Evolutionary conservation across 1,140 invertebrate species (phyloP).

Genomic region (Diorhabda carinulata): DNA sequence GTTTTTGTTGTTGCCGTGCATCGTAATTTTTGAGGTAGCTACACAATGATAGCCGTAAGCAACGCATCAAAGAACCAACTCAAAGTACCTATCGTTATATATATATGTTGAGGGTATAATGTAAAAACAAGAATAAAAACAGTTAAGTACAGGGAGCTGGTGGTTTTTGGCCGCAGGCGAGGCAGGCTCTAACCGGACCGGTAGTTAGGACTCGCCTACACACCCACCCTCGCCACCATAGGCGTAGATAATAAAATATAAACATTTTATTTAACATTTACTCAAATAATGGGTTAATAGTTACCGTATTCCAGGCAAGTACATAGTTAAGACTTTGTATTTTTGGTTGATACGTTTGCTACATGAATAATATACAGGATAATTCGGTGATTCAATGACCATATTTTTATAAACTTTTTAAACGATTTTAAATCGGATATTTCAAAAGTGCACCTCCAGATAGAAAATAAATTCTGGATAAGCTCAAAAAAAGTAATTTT

Average conservation of each 20-base stretch:
- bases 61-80: conserved; percentile 22
- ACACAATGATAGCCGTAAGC: conserved; percentile 20
- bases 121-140: conserved; percentile 7
- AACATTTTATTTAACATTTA: no score
- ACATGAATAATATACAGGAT: no score
- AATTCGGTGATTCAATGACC: no score
- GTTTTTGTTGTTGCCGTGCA: conserved; percentile 19
- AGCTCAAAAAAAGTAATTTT: no score
- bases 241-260: neutral
- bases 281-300: no score
- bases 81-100: conserved; percentile 18
- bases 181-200: conserved; percentile 19
- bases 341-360: no score
- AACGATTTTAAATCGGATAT: no score
- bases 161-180: conserved; percentile 15
- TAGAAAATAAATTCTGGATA: no score
- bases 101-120: neutral
- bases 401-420: no score
- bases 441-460: no score
- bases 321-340: no score
- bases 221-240: conserved; percentile 22
- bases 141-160: conserved; percentile 24
- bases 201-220: conserved; percentile 24
- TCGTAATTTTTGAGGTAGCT: conserved; percentile 24
- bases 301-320: no score